Evolutionary conservation across 23 tunicate species (phyloP).

Genomic region (Ciona savignyi): DNA sequence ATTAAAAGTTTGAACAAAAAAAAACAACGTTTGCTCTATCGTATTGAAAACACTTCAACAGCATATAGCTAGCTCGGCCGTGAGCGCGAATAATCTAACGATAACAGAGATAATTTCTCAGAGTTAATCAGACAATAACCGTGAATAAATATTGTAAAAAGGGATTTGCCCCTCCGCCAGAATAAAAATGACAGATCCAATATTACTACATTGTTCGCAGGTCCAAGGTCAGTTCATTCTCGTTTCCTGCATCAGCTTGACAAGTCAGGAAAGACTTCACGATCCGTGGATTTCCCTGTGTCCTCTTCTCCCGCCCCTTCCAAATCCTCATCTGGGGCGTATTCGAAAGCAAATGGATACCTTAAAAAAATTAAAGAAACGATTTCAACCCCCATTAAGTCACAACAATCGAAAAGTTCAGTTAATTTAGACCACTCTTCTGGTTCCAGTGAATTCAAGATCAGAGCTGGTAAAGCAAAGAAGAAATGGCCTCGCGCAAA

Average conservation of each 20-base stretch:
- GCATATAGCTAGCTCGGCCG: no score
- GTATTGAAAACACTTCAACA: no score
- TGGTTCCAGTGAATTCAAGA: background rate
- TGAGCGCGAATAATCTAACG: no score
- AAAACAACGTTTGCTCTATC: no score
- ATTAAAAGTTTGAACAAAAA: no score
- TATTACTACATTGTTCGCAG: no score
- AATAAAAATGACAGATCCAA: no score
- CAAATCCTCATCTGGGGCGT: background rate
- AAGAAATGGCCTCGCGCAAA: background rate
- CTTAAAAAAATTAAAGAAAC: background rate
- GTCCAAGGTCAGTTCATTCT: background rate
- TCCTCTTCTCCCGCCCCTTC: background rate
- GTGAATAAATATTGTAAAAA: no score
- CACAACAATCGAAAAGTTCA: background rate
- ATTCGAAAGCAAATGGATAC: background rate
- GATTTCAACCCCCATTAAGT: background rate
- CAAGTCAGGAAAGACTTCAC: background rate
- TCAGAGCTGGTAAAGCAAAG: background rate
- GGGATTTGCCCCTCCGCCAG: no score
- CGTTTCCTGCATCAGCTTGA: background rate
- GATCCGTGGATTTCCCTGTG: background rate
- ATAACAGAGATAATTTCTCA: no score
- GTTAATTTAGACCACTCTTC: no score
- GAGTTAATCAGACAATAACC: no score